phyloP scores from a whole-genome alignment of 2,797 vertebrate genomes.

The Chloroceryle inda region DNA sequence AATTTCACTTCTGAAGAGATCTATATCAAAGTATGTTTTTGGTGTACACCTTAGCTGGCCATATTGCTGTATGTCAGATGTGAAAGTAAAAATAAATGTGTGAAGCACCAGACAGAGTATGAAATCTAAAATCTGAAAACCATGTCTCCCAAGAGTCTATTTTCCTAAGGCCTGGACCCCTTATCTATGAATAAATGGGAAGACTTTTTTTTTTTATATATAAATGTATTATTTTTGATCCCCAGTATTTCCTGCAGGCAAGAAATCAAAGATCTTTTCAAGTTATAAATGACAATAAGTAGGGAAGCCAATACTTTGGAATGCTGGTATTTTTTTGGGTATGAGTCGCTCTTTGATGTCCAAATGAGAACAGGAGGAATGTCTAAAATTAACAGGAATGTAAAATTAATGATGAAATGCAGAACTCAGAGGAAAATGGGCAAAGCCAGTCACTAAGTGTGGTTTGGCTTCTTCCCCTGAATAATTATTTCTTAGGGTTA shows the following conservation, averaged over 20 bases:
- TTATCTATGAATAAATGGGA: not conserved
- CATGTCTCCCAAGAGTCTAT: not conserved
- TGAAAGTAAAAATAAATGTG: constrained; percentile 81
- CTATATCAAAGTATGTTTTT: constrained; percentile 64
- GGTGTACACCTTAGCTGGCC: constrained; percentile 71
- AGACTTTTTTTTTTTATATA: not conserved
- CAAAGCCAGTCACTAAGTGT: not conserved
- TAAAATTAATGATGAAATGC: constrained; percentile 3
- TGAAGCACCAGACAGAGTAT: constrained; percentile 69
- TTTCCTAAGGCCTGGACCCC: not conserved
- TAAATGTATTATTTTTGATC: constrained; percentile 22
- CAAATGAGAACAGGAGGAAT: not conserved
- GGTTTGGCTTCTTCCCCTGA: not conserved
- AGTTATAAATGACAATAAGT: constrained; percentile 39
- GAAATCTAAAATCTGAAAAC: constrained; percentile 65
- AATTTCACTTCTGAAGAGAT: constrained; percentile 75
- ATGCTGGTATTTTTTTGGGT: constrained; percentile 24
- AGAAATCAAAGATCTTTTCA: constrained; percentile 57
- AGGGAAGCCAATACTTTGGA: not conserved
- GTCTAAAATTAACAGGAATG: constrained; percentile 23
- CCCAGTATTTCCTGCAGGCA: constrained; percentile 51
- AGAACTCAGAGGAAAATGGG: not conserved
- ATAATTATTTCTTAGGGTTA: not conserved
- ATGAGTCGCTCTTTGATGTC: constrained; percentile 39
- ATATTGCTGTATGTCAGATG: constrained; percentile 78